Evolutionary conservation across 2,113 vertebrate genomes (phyloP).

Genomic region (Rhegmatorhina hoffmannsi): DNA sequence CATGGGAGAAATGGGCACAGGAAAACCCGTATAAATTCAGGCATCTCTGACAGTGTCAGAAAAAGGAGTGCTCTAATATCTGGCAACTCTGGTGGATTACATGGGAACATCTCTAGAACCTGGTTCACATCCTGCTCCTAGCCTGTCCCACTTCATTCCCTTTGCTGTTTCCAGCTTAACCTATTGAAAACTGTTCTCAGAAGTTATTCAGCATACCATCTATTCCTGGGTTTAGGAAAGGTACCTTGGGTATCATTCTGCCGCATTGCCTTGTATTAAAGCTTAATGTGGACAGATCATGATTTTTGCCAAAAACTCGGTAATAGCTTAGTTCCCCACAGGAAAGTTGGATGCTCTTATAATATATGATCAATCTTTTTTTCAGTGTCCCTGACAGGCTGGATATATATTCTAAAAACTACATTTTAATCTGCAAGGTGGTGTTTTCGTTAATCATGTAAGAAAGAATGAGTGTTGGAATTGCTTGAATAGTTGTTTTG

Average conservation of each 20-base stretch:
- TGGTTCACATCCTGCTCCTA: not conserved
- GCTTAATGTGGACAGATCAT: not conserved
- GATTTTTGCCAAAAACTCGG: not conserved
- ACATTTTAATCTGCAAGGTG: not conserved
- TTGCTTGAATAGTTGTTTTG: not conserved
- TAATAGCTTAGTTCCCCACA: not conserved
- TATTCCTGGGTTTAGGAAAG: not conserved
- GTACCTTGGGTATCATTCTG: not conserved
- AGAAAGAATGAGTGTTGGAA: not conserved
- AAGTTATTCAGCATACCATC: not conserved
- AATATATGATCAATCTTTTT: not conserved
- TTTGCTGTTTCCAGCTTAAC: not conserved
- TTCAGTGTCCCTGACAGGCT: not conserved
- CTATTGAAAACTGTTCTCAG: not conserved
- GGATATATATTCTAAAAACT: not conserved
- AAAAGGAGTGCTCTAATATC: not conserved
- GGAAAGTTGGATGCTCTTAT: not conserved
- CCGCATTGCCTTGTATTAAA: not conserved
- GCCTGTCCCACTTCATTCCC: not conserved
- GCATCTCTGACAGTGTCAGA: not conserved
- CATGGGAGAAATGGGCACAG: not conserved
- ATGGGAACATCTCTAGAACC: not conserved
- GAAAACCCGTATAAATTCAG: not conserved
- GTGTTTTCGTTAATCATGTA: not conserved
- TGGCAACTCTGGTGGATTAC: not conserved